Evolutionary conservation across 2,113 vertebrate species (phyloP).

Genomic region (Psittacara wagleri): DNA sequence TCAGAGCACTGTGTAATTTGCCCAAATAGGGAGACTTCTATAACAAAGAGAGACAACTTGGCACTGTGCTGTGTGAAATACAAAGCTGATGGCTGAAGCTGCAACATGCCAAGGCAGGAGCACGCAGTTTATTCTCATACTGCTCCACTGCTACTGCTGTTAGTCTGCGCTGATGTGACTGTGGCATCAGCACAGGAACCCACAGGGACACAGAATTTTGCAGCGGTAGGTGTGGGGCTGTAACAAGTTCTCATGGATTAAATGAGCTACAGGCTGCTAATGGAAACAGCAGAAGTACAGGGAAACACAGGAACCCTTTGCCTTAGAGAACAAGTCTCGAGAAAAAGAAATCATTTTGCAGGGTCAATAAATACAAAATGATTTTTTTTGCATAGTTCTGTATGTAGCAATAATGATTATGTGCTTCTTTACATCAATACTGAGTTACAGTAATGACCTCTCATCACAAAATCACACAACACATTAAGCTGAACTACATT

Average conservation of each 20-base stretch:
- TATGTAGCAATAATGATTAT: not conserved
- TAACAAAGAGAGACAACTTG: not conserved
- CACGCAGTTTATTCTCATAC: not conserved
- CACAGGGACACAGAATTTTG: rapidly evolving
- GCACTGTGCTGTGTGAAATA: not conserved
- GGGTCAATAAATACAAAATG: not conserved
- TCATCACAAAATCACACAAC: not conserved
- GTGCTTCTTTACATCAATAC: not conserved
- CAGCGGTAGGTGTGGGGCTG: not conserved
- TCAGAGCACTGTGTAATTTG: not conserved
- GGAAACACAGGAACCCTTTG: not conserved
- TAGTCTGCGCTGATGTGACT: not conserved
- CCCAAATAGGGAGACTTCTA: not conserved
- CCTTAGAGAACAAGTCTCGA: not conserved
- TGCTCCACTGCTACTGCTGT: rapidly evolving
- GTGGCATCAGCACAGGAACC: not conserved
- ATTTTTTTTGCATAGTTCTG: not conserved
- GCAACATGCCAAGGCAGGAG: not conserved
- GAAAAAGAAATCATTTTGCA: not conserved
- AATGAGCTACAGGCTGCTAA: not conserved
- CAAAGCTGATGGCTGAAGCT: not conserved
- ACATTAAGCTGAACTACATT: not conserved
- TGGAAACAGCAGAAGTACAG: not conserved
- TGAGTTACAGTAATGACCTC: not conserved
- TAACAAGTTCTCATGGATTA: not conserved